Evolutionary conservation across 1,140 invertebrate genomes (phyloP).

Genomic region (Scylla paramamosain): DNA sequence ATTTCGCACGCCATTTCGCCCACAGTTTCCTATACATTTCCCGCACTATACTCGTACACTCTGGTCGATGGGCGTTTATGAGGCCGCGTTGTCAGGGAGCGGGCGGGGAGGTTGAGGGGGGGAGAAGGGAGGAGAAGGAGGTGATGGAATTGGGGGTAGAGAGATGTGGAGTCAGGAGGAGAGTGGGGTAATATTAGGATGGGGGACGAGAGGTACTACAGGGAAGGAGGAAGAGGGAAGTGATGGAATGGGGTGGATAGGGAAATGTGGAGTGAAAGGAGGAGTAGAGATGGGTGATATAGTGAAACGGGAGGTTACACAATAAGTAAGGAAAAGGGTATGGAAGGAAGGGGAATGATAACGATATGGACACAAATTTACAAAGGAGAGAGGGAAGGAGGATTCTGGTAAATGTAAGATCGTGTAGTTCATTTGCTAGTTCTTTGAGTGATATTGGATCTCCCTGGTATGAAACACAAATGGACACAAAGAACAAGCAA

Average conservation of each 20-base stretch:
- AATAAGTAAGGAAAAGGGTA: no score
- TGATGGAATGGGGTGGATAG: background rate
- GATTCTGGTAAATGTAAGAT: no score
- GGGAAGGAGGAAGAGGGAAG: background rate
- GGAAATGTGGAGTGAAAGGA: background rate
- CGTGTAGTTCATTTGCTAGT: no score
- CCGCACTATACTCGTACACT: background rate
- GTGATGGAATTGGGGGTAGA: background rate
- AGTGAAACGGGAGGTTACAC: no score
- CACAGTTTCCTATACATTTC: background rate
- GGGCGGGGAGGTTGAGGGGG: background rate
- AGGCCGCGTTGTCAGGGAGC: background rate
- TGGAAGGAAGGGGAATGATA: no score
- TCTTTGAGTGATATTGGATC: no score
- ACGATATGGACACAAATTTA: no score
- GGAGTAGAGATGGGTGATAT: background rate
- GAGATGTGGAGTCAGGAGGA: background rate
- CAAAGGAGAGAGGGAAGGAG: no score
- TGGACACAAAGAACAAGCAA: no score
- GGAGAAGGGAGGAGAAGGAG: background rate
- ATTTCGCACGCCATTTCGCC: background rate
- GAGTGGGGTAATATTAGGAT: no score
- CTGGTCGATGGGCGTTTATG: background rate
- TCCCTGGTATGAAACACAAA: no score
- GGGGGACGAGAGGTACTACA: no score